Evolutionary conservation across 2,797 vertebrate species (phyloP), one percentile per base, ranked within the genome.

Genomic region (Siniperca scherzeri): DNA sequence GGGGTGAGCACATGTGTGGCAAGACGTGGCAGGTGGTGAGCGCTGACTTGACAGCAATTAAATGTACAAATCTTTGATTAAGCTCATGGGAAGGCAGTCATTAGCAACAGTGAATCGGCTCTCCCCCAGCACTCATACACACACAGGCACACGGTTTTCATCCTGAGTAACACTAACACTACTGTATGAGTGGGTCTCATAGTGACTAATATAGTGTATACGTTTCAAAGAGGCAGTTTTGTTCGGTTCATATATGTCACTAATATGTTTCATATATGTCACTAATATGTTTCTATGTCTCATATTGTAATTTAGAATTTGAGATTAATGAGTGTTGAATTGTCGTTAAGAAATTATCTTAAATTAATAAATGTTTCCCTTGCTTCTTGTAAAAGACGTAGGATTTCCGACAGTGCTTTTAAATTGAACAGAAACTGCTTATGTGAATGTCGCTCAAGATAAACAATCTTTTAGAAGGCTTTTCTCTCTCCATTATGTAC

Each of bases 1-100:
- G 93, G 88, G 81, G 89, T 83, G 93, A 96, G 95, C 95, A 96
- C 96, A 97, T 97, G 97, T 97, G 96, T 94, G 91, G 91, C 91
- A 94, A 85, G 93, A 96, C 94, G 89, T 95, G 94, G 95, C 98
- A 98, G 97, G 97, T 98, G 97, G 97, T 93, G 96, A 93, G 92
- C 93, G 92, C 96, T 96, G 97, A 97, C 96, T 97, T 96, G 96
- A 97, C 96, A 95, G 97, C 97, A 98, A 97, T 97, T 98, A 98
- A 95, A 97, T 96, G 96, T 97, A 97, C 96, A 97, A 97, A 97
- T 97, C 96, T 97, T 96, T 97, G 97, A 98, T 97, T 97, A 97
- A 96, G 92, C 97, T 96, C 95, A 90, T 0, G 92, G 96, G 97
- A 97, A 97, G 86, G 91, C 95, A 96, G 95, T 97, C 97, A 98